Evolutionary conservation across 2,888 invertebrate genomes (phyloP).

Genomic region (Leucoma salicis): DNA sequence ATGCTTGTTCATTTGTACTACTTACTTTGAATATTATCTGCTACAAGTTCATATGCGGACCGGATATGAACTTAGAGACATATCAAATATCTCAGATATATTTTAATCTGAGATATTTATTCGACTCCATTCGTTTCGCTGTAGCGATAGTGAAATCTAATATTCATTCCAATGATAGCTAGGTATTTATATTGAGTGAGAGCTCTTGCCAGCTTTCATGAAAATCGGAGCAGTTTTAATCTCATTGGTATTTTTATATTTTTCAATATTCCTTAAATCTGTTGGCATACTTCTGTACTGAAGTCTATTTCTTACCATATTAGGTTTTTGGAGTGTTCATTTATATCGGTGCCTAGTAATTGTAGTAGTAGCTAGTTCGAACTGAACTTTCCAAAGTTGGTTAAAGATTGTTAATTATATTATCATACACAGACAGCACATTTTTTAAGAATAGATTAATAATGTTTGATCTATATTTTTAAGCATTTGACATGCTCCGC

Average conservation of each 20-base stretch:
- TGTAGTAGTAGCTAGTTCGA: too few species aligned
- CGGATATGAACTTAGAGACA: background rate
- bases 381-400: too few species aligned
- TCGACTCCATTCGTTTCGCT: conserved; percentile 44
- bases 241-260: conserved; percentile 36
- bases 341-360: too few species aligned
- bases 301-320: background rate
- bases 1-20: too few species aligned
- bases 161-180: conserved; percentile 66
- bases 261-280: conserved; percentile 21
- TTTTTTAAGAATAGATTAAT: too few species aligned
- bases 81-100: conserved; percentile 3
- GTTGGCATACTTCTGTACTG: background rate
- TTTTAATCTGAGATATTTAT: conserved; percentile 5
- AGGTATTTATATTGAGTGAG: conserved; percentile 61
- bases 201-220: conserved; percentile 42
- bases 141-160: conserved; percentile 65
- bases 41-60: background rate
- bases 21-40: too few species aligned
- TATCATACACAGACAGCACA: too few species aligned
- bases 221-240: conserved; percentile 48
- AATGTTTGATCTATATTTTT: too few species aligned
- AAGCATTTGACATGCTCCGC: too few species aligned
- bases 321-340: too few species aligned
- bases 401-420: too few species aligned